Base-by-base conservation (phyloP, 53 echinoderm and acorn worm species). In the Pentamera pediparva region DNA sequence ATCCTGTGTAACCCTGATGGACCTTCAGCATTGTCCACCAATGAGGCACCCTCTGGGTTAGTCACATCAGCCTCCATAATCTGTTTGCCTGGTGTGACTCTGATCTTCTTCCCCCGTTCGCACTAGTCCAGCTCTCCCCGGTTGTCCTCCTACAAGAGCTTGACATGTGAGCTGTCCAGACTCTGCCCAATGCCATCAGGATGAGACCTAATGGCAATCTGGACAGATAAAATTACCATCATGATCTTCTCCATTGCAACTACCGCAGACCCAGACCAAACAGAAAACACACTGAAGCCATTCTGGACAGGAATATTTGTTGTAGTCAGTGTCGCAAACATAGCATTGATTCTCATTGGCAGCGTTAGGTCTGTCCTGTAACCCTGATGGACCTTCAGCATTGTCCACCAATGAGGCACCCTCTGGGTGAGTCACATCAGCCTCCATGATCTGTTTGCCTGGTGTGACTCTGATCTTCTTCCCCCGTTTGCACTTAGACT, bases 191-290 rank as follows among this genome's bases (percentile, higher is more conserved):
- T 60, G 61, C 17, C 61, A 60, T 60, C 61, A 60, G 61, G 30
- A 60, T 60, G 11, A n/a, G n/a, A n/a, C n/a, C n/a, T n/a, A n/a
- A n/a, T n/a, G n/a, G n/a, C n/a, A n/a, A n/a, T n/a, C n/a, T n/a
- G n/a, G n/a, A n/a, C 71, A 51, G 49, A 33, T 45, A 12, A 45
- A 70, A 29, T 43, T 70, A 21, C 32, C 71, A 70, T 38, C 27
- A 51, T 70, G 50, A 32, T 70, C 32, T 15, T 29, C 71, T 51
- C 71, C 71, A 39, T 70, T 70, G 71, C 71, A 70, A 28, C 25
- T 43, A 29, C 71, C 71, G 50, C 71, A 70, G 47, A 70, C 75
- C 58, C n/a, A n/a, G n/a, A n/a, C n/a, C n/a, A n/a, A n/a, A n/a
- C n/a, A n/a, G n/a, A n/a, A n/a, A n/a, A n/a, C n/a, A n/a, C n/a